Percentiles rank a stretch among this genome's conserved stretches.
These are phyloP conservation scores for Pseudachorutes palmiensis DNA, from an alignment of 1,140 invertebrate genomes.

Conservation along the genomic window DNA sequence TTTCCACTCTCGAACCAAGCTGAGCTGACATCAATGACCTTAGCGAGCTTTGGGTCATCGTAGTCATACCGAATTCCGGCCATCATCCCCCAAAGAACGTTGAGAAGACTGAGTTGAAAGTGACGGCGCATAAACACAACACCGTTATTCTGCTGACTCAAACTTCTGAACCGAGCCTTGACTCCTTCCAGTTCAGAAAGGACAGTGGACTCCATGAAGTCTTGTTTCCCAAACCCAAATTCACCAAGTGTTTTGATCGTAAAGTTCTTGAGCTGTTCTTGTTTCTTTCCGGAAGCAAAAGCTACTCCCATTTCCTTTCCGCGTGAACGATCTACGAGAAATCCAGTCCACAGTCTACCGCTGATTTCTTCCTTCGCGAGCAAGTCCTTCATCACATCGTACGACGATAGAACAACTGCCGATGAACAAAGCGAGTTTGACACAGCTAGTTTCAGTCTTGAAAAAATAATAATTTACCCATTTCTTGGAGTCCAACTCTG, in stretches of 20 bases:
- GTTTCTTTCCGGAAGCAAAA: conserved; percentile 20
- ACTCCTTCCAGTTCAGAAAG: conserved; percentile 26
- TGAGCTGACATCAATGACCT: conserved; percentile 21
- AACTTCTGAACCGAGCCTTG: neutral
- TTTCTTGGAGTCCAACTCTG: conserved; percentile 31
- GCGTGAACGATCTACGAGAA: conserved; percentile 30
- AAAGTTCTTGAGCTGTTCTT: conserved; percentile 21
- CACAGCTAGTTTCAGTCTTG: neutral
- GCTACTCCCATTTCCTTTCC: conserved; percentile 28
- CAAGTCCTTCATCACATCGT: conserved; percentile 27
- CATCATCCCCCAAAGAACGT: conserved; percentile 78
- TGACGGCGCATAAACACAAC: conserved; percentile 26
- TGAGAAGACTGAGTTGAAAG: conserved; percentile 52
- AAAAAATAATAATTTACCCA: conserved; percentile 14
- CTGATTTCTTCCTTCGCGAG: conserved; percentile 27
- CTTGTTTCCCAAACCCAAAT: conserved; percentile 34
- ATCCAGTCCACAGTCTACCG: conserved; percentile 28
- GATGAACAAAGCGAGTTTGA: neutral
- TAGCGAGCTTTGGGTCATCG: conserved; percentile 38
- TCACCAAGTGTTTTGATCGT: conserved; percentile 18
- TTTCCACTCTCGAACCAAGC: conserved; percentile 31
- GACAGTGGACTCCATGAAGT: conserved; percentile 27
- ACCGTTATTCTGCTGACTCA: conserved; percentile 30
- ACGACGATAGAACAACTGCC: conserved; percentile 32
- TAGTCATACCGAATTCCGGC: conserved; percentile 57